Base-by-base conservation (phyloP, 2,113 vertebrate genomes). In the Xiphophorus hellerii region DNA sequence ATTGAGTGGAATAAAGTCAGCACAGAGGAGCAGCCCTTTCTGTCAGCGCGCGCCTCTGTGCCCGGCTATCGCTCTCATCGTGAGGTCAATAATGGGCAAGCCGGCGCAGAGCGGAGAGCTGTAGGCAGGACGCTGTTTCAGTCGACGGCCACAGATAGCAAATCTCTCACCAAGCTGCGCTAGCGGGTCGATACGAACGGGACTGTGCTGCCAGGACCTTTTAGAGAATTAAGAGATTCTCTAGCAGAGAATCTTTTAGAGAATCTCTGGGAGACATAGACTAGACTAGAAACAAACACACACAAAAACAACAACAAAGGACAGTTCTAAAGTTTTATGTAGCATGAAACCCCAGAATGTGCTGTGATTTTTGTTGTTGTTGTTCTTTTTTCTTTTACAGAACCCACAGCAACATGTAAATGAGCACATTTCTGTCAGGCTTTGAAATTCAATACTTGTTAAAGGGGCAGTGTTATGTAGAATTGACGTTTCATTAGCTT, bases 31-130 rank as follows among this genome's bases (percentile, higher is more conserved):
- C n/a, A 62, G 72, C 81, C 62, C 61, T 72, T 67, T 69, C 73
- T 73, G 66, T 78, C 72, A 63, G 28, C 81, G 62, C 66, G 70
- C 64, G 27, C 22, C 42, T 60, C 66, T 69, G 30, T 63, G 39
- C 51, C 76, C 71, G 74, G 66, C 62, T 54, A 54, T 72, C 27
- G 51, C 62, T 63, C 75, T 82, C 60, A 68, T 75, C 58, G 72
- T 25, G 68, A 61, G 78, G 80, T 92, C 89, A 86, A 90, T 90
- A 88, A 71, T 39, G 62, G 64, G n/a, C 71, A 79, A 82, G 86
- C 39, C 72, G 63, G 86, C 71, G 74, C 82, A 83, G 37, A 42
- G 77, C 81, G 73, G 44, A 74, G 80, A 84, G 88, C 85, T 84
- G 15, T 70, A 58, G 87, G 82, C 92, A 77, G 86, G 81, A 79